Conservation (phyloP, 2,113 vertebrate genomes). For the Felis catus region F.catus_Fca126_mat1.0 CM031416.1:132120001-132120500, state of each 20-base stretch:
- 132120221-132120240: background rate
- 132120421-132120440: background rate
- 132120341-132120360: background rate
- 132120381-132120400: background rate
- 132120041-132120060: background rate
- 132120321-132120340: background rate
- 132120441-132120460: background rate
- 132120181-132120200: background rate
- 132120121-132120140: background rate
- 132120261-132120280: background rate
- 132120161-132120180: constrained; percentile 20
- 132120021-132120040: background rate
- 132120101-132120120: background rate
- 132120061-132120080: background rate
- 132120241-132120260: background rate
- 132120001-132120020: background rate
- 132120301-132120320: constrained; percentile 35
- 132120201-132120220: background rate
- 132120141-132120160: background rate
- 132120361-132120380: background rate
- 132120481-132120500: background rate
- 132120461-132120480: background rate
- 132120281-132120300: background rate
- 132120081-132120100: background rate
- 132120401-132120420: constrained; percentile 46